These are phyloP conservation scores for Probosciger aterrimus DNA, from an alignment of 2,113 vertebrate genomes.

Conservation along the genomic window DNA sequence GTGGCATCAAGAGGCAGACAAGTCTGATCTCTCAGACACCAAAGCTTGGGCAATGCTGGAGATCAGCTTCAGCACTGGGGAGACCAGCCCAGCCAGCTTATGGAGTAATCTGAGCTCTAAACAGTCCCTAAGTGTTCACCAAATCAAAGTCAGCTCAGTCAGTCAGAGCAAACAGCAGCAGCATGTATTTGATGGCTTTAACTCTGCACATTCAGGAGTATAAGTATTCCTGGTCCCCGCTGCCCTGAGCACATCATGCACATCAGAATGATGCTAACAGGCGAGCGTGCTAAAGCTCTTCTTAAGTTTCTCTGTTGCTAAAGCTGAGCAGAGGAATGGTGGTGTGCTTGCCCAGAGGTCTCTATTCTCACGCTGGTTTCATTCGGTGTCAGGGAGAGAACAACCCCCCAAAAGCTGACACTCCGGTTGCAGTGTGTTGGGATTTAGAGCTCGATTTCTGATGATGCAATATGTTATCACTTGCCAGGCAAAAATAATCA, in stretches of 20 bases:
- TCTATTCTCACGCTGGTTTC: not conserved
- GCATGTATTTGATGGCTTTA: not conserved
- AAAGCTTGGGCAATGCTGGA: fast-evolving
- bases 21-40: too few species aligned
- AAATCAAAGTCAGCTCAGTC: not conserved
- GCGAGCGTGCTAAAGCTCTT: not conserved
- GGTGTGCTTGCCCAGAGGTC: not conserved
- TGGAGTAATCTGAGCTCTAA: not conserved
- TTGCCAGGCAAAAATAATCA: constrained; percentile 51
- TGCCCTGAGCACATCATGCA: not conserved
- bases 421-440: not conserved
- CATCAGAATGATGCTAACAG: not conserved
- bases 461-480: not conserved
- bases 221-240: not conserved
- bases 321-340: not conserved
- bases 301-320: not conserved
- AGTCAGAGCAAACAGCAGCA: not conserved
- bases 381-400: not conserved
- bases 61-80: not conserved
- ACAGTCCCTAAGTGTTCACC: not conserved
- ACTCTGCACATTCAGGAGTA: not conserved
- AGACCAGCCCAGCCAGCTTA: not conserved
- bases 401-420: not conserved
- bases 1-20: not conserved
- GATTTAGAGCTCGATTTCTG: not conserved